These are phyloP conservation scores for Mesopsocus fuscifrons DNA, from an alignment of 2,888 invertebrate species.

Conservation along the genomic window DNA sequence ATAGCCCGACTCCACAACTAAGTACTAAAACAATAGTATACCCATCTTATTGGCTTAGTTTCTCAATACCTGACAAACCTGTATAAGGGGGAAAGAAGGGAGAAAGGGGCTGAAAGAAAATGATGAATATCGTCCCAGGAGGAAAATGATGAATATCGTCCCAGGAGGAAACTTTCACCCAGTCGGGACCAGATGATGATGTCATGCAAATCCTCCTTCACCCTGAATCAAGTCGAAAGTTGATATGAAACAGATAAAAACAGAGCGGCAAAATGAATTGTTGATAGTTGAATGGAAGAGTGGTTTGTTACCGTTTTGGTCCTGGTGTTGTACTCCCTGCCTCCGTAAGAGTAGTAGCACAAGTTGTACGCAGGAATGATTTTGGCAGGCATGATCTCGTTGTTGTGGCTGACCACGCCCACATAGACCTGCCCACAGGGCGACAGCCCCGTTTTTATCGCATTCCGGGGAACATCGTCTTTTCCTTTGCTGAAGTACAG, in stretches of 20 bases:
- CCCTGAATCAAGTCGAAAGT: too few relatives aligned
- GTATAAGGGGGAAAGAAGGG: not conserved
- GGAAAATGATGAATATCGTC: too few relatives aligned
- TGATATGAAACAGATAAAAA: too few relatives aligned
- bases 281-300: too few relatives aligned
- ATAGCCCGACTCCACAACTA: conserved; percentile 4
- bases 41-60: not conserved
- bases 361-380: conserved; percentile 7
- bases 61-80: not conserved
- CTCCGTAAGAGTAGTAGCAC: conserved; percentile 2
- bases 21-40: not conserved
- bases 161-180: too few relatives aligned
- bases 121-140: too few relatives aligned
- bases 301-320: conserved; percentile 1
- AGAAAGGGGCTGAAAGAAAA: too few relatives aligned
- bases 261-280: too few relatives aligned
- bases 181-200: too few relatives aligned
- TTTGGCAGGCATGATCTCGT: conserved; percentile 7
- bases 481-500: conserved; percentile 7
- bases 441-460: conserved; percentile 6
- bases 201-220: too few relatives aligned
- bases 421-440: conserved; percentile 7
- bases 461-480: conserved; percentile 2
- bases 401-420: conserved; percentile 1
- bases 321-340: not conserved